phyloP scores from a whole-genome alignment of 2,113 vertebrate species.

The Piprites chloris region DNA sequence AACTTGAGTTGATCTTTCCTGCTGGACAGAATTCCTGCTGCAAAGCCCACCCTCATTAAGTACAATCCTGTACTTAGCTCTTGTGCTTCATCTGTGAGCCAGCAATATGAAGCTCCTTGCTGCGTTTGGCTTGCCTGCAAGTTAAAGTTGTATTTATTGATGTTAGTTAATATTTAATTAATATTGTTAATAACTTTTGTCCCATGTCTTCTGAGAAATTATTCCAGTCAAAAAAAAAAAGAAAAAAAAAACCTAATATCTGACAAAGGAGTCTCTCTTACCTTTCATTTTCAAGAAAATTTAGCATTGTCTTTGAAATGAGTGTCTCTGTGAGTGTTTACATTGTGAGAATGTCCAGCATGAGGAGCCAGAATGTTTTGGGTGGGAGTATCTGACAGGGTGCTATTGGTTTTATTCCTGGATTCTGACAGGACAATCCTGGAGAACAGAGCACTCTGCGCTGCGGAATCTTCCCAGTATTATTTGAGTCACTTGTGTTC shows the following conservation, averaged over 20 bases:
- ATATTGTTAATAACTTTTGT: not conserved
- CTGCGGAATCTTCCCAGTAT: not conserved
- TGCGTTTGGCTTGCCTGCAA: not conserved
- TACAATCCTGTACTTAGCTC: not conserved
- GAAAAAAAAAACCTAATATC: not conserved
- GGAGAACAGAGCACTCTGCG: not conserved
- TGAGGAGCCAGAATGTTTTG: not conserved
- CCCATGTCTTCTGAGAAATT: not conserved
- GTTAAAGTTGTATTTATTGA: not conserved
- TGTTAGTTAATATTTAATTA: not conserved
- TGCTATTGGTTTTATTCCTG: not conserved
- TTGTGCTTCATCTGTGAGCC: not conserved
- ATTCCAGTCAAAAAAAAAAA: not conserved
- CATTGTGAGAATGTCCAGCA: rapidly evolving
- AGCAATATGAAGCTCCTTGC: not conserved
- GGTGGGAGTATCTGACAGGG: not conserved
- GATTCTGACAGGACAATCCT: not conserved
- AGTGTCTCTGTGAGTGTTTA: not conserved
- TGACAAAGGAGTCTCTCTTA: not conserved
- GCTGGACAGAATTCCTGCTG: not conserved
- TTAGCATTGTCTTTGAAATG: not conserved
- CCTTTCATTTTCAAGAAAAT: not conserved
- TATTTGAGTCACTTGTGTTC: not conserved
- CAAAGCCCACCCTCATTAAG: rapidly evolving
- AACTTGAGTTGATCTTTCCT: not conserved